A percentile compares a stretch with the other conserved stretches of the same genome.
Evolutionary conservation across 2,888 invertebrate species (phyloP).

Genomic region (Lithophane socia): DNA sequence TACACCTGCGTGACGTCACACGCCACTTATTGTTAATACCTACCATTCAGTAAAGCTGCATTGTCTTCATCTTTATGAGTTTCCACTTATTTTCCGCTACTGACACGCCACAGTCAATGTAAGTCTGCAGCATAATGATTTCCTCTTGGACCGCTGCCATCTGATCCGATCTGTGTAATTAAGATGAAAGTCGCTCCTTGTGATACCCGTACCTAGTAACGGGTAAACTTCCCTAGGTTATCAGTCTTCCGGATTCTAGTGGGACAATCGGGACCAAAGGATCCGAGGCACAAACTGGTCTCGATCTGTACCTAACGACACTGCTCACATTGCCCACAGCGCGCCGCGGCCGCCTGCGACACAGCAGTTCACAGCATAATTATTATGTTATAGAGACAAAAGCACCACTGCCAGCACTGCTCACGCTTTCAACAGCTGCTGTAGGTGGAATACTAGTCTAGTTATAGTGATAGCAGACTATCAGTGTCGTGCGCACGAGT

Average conservation of each 20-base stretch:
- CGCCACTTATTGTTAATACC: conserved; percentile 42
- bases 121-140: background rate
- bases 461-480: background rate
- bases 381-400: background rate
- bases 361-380: background rate
- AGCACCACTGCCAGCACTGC: background rate
- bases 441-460: background rate
- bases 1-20: conserved; percentile 82
- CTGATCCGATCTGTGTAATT: background rate
- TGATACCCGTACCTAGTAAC: background rate
- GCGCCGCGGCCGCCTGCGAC: background rate
- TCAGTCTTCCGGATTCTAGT: background rate
- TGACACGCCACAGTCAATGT: background rate
- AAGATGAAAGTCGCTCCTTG: background rate
- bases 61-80: conserved; percentile 23
- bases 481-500: conserved; percentile 1
- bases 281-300: background rate
- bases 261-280: background rate
- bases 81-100: conserved; percentile 1
- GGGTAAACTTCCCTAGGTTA: background rate
- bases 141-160: background rate
- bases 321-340: background rate
- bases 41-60: conserved; percentile 38
- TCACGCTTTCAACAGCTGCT: background rate
- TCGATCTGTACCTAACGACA: background rate